These are phyloP conservation scores for Meiosimyza decipiens DNA, from an alignment of 2,888 invertebrate species.

Conservation along the genomic window DNA sequence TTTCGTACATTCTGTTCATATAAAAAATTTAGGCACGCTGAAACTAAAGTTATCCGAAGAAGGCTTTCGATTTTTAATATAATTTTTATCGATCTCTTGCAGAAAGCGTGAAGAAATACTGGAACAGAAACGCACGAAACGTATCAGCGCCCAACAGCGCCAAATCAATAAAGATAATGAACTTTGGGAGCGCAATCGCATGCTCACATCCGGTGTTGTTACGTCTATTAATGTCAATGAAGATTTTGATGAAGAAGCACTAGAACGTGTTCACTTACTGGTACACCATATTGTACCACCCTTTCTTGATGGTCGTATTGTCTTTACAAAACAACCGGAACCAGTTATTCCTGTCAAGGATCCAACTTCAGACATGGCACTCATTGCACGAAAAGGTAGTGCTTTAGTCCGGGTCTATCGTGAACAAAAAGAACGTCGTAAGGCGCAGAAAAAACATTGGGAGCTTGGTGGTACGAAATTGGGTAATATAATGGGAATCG, in stretches of 20 bases:
- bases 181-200: constrained; percentile 97
- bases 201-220: constrained; percentile 95
- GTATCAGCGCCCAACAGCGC: constrained; percentile 94
- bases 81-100: not conserved
- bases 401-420: constrained; percentile 88
- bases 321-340: constrained; percentile 98
- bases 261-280: constrained; percentile 93
- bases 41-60: too few species aligned
- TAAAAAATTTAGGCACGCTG: too few species aligned
- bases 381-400: constrained; percentile 94
- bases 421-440: constrained; percentile 96
- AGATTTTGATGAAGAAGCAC: constrained; percentile 95
- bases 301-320: constrained; percentile 97
- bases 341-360: constrained; percentile 97
- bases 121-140: constrained; percentile 88
- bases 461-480: constrained; percentile 92
- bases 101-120: constrained; percentile 93
- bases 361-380: constrained; percentile 97
- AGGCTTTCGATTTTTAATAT: not conserved
- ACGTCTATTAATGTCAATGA: constrained; percentile 88
- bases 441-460: constrained; percentile 99
- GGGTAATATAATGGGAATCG: constrained; percentile 95
- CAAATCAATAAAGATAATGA: constrained; percentile 99
- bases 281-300: constrained; percentile 99
- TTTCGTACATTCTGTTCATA: too few species aligned